Evolutionary conservation across 2,113 vertebrate species (phyloP), one percentile per base, ranked within the genome.

Genomic region (Malurus melanocephalus): DNA sequence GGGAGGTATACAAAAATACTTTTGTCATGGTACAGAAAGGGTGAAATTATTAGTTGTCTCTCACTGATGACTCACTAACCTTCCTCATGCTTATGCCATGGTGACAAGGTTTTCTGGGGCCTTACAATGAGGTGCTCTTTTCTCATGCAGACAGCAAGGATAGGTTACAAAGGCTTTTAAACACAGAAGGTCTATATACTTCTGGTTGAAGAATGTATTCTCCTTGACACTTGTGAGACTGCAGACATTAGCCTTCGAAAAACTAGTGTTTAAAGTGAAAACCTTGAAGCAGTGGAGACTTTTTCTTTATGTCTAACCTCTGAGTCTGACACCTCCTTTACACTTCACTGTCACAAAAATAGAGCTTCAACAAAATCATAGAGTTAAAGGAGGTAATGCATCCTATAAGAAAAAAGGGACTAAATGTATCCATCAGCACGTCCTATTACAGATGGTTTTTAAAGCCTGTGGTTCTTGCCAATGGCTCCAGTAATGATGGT

Each of bases 131-230:
- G 45, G 52, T 46, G 81, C 53, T 90, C 61, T 74, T 73, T 85
- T 64, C 30, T 67, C 42, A 40, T 75, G 56, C 52, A 78, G 48
- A 62, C 28, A 87, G 43, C 1, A 1, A 49, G 17, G 45, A 78
- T 38, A 62, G 15, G 10, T 89, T 91, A 90, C 83, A 78, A 83
- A 90, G 57, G n/a, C 73, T 88, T 91, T 91, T 76, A 75, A 88
- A 83, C 15, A 38, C 5, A 90, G 26, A 55, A 68, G 35, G n/a
- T 35, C 43, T 49, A 60, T 73, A 67, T 40, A 48, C 18, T 49
- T 91, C 64, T 60, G 57, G n/a, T n/a, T 80, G 53, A 69, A 89
- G 56, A 69, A 85, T 13, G 19, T 45, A 40, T 67, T 80, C 30
- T 85, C 52, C 60, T 85, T 71, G 30, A 71, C 57, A 71, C 20